These are phyloP conservation scores for Diadegma fenestrale DNA, from an alignment of 2,888 invertebrate species.

Conservation along the genomic window DNA sequence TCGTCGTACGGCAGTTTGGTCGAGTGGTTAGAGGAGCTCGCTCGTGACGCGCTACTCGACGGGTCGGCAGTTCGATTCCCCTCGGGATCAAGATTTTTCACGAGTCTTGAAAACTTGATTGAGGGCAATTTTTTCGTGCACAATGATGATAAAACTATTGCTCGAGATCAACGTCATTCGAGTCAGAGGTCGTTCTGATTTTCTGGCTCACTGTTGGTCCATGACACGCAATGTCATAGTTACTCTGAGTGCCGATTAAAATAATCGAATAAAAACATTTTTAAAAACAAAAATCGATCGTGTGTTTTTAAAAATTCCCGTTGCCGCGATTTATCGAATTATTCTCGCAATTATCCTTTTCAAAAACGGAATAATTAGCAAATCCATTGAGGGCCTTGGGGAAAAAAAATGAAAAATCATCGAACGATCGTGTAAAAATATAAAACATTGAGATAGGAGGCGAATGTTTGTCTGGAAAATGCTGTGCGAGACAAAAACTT, in stretches of 20 bases:
- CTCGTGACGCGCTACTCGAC: not conserved
- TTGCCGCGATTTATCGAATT: not conserved
- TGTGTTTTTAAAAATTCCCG: not conserved
- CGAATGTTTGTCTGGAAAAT: not conserved
- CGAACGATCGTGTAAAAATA: not conserved
- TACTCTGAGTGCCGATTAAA: slow-evolving; percentile 79
- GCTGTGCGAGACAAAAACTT: not conserved
- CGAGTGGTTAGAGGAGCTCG: slow-evolving; percentile 69
- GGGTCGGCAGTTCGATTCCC: slow-evolving; percentile 72
- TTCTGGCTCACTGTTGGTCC: slow-evolving; percentile 63
- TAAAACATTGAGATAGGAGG: not conserved
- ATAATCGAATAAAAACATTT: slow-evolving; percentile 39
- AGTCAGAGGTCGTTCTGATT: slow-evolving; percentile 74
- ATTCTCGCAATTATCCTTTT: not conserved
- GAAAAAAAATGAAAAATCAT: not conserved
- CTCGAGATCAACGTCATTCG: slow-evolving; percentile 71
- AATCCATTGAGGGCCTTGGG: not conserved
- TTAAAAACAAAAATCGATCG: not conserved
- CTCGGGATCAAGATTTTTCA: not conserved
- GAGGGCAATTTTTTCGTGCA: slow-evolving; percentile 66
- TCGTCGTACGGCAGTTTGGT: slow-evolving; percentile 62
- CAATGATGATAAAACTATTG: slow-evolving; percentile 79
- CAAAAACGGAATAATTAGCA: not conserved
- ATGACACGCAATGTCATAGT: slow-evolving; percentile 80
- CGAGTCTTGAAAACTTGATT: slow-evolving; percentile 20